phyloP scores from a whole-genome alignment of 1,140 invertebrate species.

The Habropoda laboriosa region DNA sequence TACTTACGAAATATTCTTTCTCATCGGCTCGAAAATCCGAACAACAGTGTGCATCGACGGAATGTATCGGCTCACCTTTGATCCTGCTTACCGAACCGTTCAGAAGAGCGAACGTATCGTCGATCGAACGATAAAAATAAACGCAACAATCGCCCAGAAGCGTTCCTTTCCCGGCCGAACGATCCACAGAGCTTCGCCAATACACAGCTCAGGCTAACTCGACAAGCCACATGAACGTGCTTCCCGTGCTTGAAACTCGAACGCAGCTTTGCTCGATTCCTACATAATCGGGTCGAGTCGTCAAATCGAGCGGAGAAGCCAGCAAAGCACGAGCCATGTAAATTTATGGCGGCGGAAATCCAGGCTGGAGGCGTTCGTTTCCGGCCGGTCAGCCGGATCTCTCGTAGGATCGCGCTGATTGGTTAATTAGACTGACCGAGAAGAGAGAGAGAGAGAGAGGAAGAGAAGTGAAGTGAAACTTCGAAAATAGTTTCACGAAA shows the following conservation, averaged over 20 bases:
- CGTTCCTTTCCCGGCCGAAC: background rate
- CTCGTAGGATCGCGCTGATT: constrained; percentile 46
- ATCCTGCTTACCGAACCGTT: background rate
- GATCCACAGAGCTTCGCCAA: background rate
- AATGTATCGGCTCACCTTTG: background rate
- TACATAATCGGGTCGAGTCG: constrained; percentile 40
- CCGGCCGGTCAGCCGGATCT: constrained; percentile 23
- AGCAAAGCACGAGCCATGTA: constrained; percentile 27
- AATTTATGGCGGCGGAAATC: constrained; percentile 63
- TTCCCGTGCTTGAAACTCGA: background rate
- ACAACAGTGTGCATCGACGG: background rate
- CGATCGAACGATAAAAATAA: background rate
- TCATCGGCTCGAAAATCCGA: background rate
- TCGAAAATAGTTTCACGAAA: constrained; percentile 46
- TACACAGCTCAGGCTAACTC: background rate
- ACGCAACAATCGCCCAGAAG: background rate
- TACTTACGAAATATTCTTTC: background rate
- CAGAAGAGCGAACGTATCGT: background rate
- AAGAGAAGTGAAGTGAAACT: constrained; percentile 22
- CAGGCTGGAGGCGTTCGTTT: constrained; percentile 54
- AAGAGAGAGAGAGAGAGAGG: background rate
- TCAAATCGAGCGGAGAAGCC: constrained; percentile 50
- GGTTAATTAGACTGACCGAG: constrained; percentile 52
- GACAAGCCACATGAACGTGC: background rate
- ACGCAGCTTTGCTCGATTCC: background rate